Base-by-base conservation (phyloP, 2,797 vertebrate species). In the Scolopax bukidnonensis region DNA sequence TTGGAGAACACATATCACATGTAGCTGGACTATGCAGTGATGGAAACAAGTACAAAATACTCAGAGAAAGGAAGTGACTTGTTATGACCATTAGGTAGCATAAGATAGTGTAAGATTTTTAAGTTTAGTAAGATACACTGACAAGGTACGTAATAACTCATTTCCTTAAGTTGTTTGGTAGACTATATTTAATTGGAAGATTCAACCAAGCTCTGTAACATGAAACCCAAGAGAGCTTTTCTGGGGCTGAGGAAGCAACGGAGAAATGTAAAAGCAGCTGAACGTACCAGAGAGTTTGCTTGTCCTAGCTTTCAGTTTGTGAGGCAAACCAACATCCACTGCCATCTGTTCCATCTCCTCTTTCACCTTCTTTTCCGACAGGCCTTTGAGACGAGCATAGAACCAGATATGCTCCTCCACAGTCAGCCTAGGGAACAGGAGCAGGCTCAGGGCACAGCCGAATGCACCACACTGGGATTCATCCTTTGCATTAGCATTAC, bases 321-420 rank as follows among this genome's bases (percentile, higher is more conserved):
- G 98, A 19, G 99, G 99, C 93, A 99, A 97, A 41, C 99, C 99
- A 1, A 99, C 98, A 75, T 99, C 99, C n/a, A 97, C 95, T 47
- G 99, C 98, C 82, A 99, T 99, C 95, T 99, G 99, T 67, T 99
- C 98, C 99, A 99, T 98, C 96, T 99, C 99, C 2, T 98, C 96
- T 94, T 99, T 99, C 94, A 99, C 99, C 23, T 98, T 98, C 80
- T 99, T 99, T 94, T 99, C 98, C 0, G 99, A 93, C 38, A 99
- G 98, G 13, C 99, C 99, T 96, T 99, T 99, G 70, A 99, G 98
- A 13, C 99, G 97, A 63, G 98, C 99, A 1, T 99, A 99, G 98
- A 99, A 99, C 99, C 99, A 99, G 96, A 99, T 99, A 97, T 99
- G 99, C 28, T 99, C 99, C 94, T 99, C 99, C 6, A 99, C 99